These are phyloP conservation scores for Xiphorhynchus elegans DNA, from an alignment of 2,113 vertebrate genomes.

Conservation along the genomic window DNA sequence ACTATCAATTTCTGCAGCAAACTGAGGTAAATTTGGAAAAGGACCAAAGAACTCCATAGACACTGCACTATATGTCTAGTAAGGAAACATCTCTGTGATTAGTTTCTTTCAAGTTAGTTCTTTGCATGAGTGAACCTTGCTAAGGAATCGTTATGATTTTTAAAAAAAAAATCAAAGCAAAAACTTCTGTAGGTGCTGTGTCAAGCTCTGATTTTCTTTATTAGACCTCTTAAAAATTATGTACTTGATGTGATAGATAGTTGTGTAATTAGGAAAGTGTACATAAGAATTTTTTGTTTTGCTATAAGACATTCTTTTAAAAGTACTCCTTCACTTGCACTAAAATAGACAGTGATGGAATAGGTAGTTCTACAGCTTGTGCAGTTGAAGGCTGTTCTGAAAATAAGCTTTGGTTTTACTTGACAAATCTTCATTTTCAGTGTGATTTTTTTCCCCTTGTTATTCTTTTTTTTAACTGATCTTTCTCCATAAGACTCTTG, in stretches of 20 bases:
- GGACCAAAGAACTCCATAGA: background rate
- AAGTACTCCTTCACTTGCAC: background rate
- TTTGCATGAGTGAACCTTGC: background rate
- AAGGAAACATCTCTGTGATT: background rate
- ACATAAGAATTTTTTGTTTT: background rate
- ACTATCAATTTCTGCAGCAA: background rate
- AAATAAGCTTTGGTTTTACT: constrained; percentile 27
- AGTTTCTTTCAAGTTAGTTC: background rate
- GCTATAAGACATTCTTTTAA: background rate
- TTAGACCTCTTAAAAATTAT: background rate
- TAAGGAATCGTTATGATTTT: background rate
- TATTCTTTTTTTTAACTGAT: background rate
- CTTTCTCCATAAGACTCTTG: background rate
- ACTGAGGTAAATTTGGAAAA: background rate
- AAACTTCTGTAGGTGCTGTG: background rate
- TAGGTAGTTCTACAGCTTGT: background rate
- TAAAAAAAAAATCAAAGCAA: background rate
- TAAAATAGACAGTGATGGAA: background rate
- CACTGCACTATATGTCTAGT: background rate
- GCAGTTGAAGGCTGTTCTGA: background rate
- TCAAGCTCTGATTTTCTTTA: background rate
- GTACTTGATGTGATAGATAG: background rate
- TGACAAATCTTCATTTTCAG: constrained; percentile 1
- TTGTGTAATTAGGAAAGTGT: background rate
- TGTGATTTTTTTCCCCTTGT: background rate